A percentile compares a stretch with the other conserved stretches of the same genome.
phyloP scores from a whole-genome alignment of 1,140 invertebrate genomes.

The Cydia amplana region DNA sequence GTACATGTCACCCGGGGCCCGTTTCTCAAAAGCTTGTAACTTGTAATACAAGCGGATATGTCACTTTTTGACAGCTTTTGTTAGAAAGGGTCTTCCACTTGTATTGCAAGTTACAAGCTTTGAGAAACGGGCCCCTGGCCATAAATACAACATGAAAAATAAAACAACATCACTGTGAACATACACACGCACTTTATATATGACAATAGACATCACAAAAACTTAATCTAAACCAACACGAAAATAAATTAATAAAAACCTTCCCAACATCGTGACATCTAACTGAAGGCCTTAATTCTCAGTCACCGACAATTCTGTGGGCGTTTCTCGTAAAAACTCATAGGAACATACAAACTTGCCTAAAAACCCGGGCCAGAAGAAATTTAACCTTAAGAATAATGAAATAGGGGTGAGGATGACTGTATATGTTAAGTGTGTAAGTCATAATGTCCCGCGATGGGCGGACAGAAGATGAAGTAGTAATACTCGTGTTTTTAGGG shows the following conservation, averaged over 20 bases:
- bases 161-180: no score
- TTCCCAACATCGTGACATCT: slow-evolving; percentile 58
- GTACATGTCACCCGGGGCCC: no score
- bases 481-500: slow-evolving; percentile 26
- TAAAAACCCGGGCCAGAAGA: no score
- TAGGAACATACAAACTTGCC: slow-evolving; percentile 8
- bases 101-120: no score
- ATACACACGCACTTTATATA: not conserved
- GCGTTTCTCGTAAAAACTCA: slow-evolving; percentile 45
- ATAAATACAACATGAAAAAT: no score
- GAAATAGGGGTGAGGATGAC: not conserved
- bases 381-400: slow-evolving; percentile 8
- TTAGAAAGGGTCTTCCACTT: no score
- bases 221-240: slow-evolving; percentile 1
- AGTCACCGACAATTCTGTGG: slow-evolving; percentile 45
- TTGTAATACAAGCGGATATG: no score
- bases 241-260: slow-evolving; percentile 49
- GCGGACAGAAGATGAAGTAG: slow-evolving; percentile 33
- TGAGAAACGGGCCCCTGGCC: no score
- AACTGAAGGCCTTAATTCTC: slow-evolving; percentile 55
- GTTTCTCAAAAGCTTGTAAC: no score
- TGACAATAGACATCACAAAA: not conserved
- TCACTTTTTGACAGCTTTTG: no score
- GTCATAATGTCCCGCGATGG: slow-evolving; percentile 40
- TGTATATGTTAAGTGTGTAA: slow-evolving; percentile 23